A percentile compares a stretch with the other conserved stretches of the same genome.
phyloP scores from a whole-genome alignment of 2,113 vertebrate species.

The Polypterus bichir region DNA sequence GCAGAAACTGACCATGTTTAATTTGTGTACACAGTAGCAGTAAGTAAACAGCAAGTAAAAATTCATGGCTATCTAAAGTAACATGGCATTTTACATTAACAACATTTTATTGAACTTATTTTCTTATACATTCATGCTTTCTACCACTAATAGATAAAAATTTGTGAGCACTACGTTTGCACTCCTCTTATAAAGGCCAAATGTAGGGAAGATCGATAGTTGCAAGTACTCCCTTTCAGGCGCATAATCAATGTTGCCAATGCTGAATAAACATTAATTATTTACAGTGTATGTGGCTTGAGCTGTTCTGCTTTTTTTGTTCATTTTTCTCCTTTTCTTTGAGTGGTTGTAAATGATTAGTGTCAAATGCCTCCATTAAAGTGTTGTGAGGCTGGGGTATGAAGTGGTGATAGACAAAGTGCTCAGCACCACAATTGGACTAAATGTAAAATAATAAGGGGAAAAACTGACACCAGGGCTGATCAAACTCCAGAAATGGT shows the following conservation, averaged over 20 bases:
- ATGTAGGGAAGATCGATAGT: neutral
- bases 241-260: conserved; percentile 5
- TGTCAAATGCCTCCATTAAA: conserved; percentile 8
- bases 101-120: too few relatives aligned
- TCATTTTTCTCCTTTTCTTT: neutral
- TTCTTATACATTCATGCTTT: too few relatives aligned
- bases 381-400: neutral
- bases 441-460: neutral
- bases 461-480: neutral
- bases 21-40: too few relatives aligned
- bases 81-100: too few relatives aligned
- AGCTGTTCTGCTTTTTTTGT: conserved; percentile 1
- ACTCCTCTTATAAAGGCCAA: neutral
- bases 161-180: neutral
- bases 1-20: too few relatives aligned
- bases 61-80: too few relatives aligned
- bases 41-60: too few relatives aligned
- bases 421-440: conserved; percentile 3
- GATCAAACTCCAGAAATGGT: neutral
- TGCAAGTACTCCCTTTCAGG: conserved; percentile 1
- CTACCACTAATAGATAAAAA: too few relatives aligned
- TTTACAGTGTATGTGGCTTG: conserved; percentile 3
- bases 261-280: conserved; percentile 8
- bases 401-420: conserved; percentile 4
- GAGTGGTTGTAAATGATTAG: neutral